phyloP scores from a whole-genome alignment of 2,797 vertebrate genomes.

The Tarsius wallacei region DNA sequence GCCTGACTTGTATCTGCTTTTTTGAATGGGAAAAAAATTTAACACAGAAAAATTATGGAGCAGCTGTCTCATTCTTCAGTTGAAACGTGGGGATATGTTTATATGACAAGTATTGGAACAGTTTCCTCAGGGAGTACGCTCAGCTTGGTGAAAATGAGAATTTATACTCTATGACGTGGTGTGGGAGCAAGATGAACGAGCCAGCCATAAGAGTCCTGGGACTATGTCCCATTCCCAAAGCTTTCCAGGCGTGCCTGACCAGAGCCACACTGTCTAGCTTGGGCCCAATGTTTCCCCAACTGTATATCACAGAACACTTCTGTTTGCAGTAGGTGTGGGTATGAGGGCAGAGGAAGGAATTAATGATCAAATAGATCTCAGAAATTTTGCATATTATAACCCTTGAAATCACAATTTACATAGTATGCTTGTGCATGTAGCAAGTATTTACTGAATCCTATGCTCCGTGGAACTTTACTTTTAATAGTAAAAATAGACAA shows the following conservation, averaged over 20 bases:
- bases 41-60: neutral
- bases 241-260: neutral
- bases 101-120: neutral
- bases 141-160: neutral
- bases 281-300: neutral
- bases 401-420: neutral
- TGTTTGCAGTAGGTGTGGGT: neutral
- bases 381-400: neutral
- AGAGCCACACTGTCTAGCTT: neutral
- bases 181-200: neutral
- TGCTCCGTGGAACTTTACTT: neutral
- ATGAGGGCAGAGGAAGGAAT: neutral
- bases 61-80: neutral
- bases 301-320: neutral
- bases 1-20: no score
- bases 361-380: neutral
- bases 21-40: neutral
- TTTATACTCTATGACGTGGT: neutral
- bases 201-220: neutral
- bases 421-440: neutral
- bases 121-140: neutral
- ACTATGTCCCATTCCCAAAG: neutral
- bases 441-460: neutral
- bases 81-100: neutral
- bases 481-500: neutral